Evolutionary conservation across 2,797 vertebrate species (phyloP).

Genomic region (Halcyon chelicuti): DNA sequence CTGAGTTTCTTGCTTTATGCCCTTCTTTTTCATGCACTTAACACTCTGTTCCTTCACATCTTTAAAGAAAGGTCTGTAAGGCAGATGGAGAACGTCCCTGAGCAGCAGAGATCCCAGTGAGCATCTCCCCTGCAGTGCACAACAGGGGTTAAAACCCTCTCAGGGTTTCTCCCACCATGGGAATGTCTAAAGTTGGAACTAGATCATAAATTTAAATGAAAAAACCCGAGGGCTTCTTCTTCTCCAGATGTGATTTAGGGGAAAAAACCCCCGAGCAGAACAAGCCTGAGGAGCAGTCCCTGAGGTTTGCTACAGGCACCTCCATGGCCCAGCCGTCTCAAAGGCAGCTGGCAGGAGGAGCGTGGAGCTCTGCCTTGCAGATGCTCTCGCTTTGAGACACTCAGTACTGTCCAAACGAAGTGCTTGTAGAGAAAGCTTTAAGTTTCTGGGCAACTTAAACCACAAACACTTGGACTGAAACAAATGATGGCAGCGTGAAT

Average conservation of each 20-base stretch:
- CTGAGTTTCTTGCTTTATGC: not conserved
- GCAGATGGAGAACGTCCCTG: not conserved
- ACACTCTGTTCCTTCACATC: not conserved
- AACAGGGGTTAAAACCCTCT: not conserved
- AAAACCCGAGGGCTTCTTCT: not conserved
- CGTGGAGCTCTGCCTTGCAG: not conserved
- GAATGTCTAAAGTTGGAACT: not conserved
- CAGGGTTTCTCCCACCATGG: not conserved
- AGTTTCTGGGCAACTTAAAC: not conserved
- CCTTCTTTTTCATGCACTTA: not conserved
- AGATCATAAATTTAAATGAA: not conserved
- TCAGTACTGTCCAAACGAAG: not conserved
- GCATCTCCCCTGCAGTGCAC: not conserved
- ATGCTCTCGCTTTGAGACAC: not conserved
- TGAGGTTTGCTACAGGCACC: not conserved
- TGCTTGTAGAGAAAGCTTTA: not conserved
- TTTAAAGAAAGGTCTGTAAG: not conserved
- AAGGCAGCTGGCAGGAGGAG: not conserved
- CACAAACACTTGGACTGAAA: not conserved
- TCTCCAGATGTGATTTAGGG: not conserved
- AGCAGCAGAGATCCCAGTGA: not conserved
- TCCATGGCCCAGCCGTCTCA: not conserved
- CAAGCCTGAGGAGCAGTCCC: not conserved
- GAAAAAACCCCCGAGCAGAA: not conserved
- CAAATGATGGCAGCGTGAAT: rapidly evolving